Conservation (phyloP, 2,113 vertebrate species). For the Leucopsar rothschildi region DNA sequence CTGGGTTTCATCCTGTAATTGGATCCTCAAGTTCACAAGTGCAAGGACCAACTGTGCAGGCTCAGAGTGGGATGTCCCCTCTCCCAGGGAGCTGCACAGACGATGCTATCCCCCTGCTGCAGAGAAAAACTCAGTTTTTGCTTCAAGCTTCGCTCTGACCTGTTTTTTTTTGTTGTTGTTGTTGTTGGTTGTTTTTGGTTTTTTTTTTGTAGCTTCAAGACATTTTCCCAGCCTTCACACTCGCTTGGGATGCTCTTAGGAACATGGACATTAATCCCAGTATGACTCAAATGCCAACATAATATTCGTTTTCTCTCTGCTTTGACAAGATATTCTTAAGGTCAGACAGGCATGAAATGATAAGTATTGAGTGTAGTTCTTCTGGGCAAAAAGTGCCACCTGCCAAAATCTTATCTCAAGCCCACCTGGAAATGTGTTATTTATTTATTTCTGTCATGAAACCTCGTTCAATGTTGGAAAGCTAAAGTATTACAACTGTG, state of each 20-base stretch:
- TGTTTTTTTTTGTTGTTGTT: neutral
- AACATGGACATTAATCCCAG: neutral
- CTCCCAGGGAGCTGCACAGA: neutral
- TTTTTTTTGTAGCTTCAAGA: neutral
- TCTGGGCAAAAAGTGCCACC: neutral
- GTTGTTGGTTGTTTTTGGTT: no score
- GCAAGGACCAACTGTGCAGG: slow-evolving; percentile 41
- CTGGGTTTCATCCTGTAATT: slow-evolving; percentile 14
- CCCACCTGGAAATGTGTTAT: neutral
- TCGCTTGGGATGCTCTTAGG: neutral
- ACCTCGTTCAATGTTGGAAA: rapidly evolving
- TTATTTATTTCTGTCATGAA: neutral
- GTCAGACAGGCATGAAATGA: neutral
- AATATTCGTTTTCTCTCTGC: neutral
- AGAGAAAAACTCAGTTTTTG: rapidly evolving
- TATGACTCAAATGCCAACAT: neutral
- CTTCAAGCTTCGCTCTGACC: neutral
- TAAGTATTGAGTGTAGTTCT: neutral
- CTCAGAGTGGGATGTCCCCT: neutral
- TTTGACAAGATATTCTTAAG: neutral
- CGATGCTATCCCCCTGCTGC: neutral
- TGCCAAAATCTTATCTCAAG: neutral
- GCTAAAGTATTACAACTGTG: neutral
- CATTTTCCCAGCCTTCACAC: neutral
- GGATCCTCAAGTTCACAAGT: slow-evolving; percentile 48